phyloP scores from a whole-genome alignment of 2,797 vertebrate species.

The Numenius phaeopus region DNA sequence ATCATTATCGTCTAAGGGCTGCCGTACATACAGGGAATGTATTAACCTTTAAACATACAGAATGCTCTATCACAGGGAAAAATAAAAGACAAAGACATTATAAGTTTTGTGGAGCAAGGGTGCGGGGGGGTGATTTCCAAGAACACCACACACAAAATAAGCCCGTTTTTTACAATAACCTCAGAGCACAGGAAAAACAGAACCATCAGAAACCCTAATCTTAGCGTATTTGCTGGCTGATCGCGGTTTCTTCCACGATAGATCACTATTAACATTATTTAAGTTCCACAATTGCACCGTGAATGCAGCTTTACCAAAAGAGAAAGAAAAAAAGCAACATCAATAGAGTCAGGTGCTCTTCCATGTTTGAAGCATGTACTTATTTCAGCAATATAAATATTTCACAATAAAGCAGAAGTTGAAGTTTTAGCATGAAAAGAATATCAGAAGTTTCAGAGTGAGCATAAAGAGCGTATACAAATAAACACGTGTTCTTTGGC shows the following conservation, averaged over 20 bases:
- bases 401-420: background rate
- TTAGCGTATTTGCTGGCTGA: background rate
- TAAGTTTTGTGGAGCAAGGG: background rate
- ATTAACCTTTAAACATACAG: background rate
- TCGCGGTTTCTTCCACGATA: background rate
- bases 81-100: accelerated
- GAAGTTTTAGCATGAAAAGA: background rate
- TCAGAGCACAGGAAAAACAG: background rate
- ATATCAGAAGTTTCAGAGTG: background rate
- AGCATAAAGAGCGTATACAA: background rate
- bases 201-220: background rate
- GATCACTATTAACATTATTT: background rate
- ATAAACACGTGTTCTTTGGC: background rate
- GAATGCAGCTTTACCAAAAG: background rate
- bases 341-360: background rate
- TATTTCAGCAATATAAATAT: background rate
- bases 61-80: background rate
- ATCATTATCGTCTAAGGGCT: background rate
- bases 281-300: background rate
- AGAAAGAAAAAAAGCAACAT: background rate
- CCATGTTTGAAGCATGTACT: accelerated
- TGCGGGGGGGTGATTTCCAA: background rate
- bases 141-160: background rate
- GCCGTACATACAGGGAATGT: background rate
- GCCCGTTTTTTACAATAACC: background rate